These are phyloP conservation scores for Pseudomyrmex flavicornis DNA, from an alignment of 1,140 invertebrate genomes.

Conservation along the genomic window DNA sequence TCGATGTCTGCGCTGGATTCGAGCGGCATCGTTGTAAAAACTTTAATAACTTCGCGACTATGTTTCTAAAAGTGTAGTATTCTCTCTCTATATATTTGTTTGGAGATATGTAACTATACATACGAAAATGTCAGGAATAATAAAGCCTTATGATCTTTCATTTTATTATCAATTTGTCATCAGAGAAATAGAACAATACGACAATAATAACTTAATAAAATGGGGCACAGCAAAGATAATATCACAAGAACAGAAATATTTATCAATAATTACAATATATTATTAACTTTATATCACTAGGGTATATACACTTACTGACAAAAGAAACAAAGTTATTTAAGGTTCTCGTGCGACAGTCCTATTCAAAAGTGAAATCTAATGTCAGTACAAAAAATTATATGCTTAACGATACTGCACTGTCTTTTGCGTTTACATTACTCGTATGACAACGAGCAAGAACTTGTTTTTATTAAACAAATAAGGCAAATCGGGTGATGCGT, in stretches of 20 bases:
- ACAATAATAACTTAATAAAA: neutral
- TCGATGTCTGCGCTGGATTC: neutral
- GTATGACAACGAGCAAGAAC: too few species aligned
- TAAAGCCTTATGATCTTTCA: too few species aligned
- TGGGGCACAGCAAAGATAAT: neutral
- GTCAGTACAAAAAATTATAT: too few species aligned
- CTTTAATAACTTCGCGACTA: neutral
- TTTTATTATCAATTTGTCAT: slow-evolving; percentile 20
- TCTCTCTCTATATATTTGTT: neutral
- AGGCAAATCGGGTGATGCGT: too few species aligned
- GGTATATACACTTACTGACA: neutral
- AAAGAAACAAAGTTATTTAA: too few species aligned
- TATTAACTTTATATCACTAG: neutral
- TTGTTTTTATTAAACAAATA: too few species aligned
- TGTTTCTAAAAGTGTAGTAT: slow-evolving; percentile 11
- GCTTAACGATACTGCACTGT: too few species aligned
- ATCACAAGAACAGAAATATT: neutral
- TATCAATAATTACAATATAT: neutral
- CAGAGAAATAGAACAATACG: neutral
- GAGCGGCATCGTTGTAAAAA: slow-evolving; percentile 15
- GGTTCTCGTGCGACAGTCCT: too few species aligned
- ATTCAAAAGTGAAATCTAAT: too few species aligned
- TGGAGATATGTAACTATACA: neutral
- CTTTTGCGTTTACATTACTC: too few species aligned
- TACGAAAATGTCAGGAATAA: slow-evolving; percentile 14